Evolutionary conservation across 2,888 invertebrate species (phyloP).

Genomic region (Anoplius nigerrimus): DNA sequence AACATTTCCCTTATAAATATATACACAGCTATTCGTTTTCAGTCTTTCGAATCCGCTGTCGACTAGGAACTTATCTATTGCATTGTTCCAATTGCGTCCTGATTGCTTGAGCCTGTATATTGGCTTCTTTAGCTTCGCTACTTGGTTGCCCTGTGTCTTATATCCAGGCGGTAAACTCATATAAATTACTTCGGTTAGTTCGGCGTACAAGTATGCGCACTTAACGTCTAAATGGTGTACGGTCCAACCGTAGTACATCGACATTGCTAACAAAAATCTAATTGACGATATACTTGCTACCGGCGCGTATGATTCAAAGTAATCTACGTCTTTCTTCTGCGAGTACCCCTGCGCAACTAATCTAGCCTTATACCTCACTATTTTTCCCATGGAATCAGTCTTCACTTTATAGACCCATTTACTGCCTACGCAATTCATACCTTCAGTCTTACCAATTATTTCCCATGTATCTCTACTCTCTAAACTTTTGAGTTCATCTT

Average conservation of each 20-base stretch:
- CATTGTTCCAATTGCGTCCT: too few species aligned
- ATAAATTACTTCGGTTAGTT: constrained; percentile 14
- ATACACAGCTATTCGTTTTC: too few species aligned
- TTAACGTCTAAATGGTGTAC: constrained; percentile 15
- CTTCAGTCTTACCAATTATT: not conserved
- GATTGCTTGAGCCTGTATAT: too few species aligned
- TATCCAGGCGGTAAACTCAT: constrained; percentile 10
- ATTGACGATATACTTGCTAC: constrained; percentile 13
- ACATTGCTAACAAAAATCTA: constrained; percentile 18
- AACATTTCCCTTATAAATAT: too few species aligned
- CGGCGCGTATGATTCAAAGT: constrained; percentile 22
- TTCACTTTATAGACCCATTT: constrained; percentile 37
- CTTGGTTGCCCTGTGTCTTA: not conserved
- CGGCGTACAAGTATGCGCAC: constrained; percentile 20
- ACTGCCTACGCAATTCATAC: constrained; percentile 21
- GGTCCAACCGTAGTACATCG: constrained; percentile 2
- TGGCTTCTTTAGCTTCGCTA: constrained; percentile 13
- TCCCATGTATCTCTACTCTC: too few species aligned
- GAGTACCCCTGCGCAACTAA: constrained; percentile 21
- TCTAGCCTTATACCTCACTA: constrained; percentile 22
- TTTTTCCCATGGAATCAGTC: constrained; percentile 20
- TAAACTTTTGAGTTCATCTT: constrained; percentile 15
- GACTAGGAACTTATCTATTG: too few species aligned
- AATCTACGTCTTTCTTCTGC: constrained; percentile 17
- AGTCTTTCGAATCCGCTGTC: too few species aligned